These are phyloP conservation scores for Sebastes baramenuke DNA, from an alignment of 2,797 vertebrate genomes.

Conservation along the genomic window DNA sequence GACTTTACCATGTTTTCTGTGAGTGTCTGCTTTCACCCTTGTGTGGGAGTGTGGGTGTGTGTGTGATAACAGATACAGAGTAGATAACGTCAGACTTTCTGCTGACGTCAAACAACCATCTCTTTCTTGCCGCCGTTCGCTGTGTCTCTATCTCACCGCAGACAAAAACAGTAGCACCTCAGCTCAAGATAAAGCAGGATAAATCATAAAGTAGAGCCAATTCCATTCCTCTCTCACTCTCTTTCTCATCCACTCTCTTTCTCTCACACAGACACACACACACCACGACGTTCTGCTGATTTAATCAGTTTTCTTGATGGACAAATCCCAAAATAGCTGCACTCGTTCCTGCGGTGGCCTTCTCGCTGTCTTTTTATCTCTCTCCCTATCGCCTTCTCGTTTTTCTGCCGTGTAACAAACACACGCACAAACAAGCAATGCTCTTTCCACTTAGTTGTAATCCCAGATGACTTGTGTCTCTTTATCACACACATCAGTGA, in stretches of 20 bases:
- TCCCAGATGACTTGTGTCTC: constrained; percentile 1
- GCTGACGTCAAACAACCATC: constrained; percentile 55
- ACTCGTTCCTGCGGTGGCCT: constrained; percentile 25
- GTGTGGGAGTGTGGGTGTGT: neutral
- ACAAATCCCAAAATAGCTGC: constrained; percentile 64
- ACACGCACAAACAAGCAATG: neutral
- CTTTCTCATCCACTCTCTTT: neutral
- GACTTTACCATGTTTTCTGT: neutral
- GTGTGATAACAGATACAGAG: constrained; percentile 65
- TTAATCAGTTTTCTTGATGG: constrained; percentile 62
- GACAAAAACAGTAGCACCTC: constrained; percentile 8
- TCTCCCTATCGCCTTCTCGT: constrained; percentile 3
- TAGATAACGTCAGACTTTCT: constrained; percentile 57
- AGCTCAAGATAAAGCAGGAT: constrained; percentile 26
- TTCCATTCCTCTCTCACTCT: neutral
- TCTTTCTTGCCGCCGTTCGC: constrained; percentile 7
- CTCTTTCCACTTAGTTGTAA: constrained; percentile 8
- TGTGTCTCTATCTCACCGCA: constrained; percentile 3
- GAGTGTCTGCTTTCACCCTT: neutral
- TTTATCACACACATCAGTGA: neutral
- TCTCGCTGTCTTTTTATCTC: constrained; percentile 28
- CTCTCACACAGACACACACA: constrained; percentile 22
- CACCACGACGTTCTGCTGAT: constrained; percentile 51
- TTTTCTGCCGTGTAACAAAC: constrained; percentile 35
- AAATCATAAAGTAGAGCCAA: constrained; percentile 29